A percentile compares a stretch with the other conserved stretches of the same genome.
Evolutionary conservation across 2,797 vertebrate genomes (phyloP).

Genomic region (Parambassis ranga): DNA sequence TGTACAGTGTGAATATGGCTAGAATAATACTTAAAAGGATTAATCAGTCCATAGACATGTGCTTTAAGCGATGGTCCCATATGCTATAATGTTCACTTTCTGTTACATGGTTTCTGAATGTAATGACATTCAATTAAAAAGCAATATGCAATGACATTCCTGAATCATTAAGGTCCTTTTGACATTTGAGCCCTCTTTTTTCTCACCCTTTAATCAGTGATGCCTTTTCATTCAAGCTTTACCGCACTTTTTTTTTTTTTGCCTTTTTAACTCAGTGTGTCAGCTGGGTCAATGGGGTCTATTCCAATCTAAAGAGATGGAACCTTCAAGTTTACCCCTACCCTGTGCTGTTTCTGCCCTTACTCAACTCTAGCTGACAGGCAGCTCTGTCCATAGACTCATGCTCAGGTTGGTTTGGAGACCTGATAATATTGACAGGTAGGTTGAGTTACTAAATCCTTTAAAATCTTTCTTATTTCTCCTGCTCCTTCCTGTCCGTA

Average conservation of each 20-base stretch:
- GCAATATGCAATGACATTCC: constrained; percentile 52
- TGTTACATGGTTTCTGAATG: constrained; percentile 49
- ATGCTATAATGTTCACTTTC: constrained; percentile 60
- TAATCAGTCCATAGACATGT: constrained; percentile 40
- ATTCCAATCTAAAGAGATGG: neutral
- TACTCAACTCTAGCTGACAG: constrained; percentile 26
- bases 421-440: constrained; percentile 53
- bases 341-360: constrained; percentile 16
- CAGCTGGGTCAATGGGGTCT: neutral
- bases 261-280: neutral
- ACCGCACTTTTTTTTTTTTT: neutral
- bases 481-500: constrained; percentile 24
- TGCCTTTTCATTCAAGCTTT: constrained; percentile 24
- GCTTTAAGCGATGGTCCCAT: constrained; percentile 54
- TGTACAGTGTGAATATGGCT: constrained; percentile 2
- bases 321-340: constrained; percentile 1
- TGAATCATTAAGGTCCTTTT: constrained; percentile 62
- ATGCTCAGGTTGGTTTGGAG: constrained; percentile 35
- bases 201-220: neutral
- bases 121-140: constrained; percentile 74
- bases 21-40: constrained; percentile 31
- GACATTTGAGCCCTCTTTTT: constrained; percentile 34
- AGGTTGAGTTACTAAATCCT: constrained; percentile 52
- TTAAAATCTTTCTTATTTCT: constrained; percentile 41
- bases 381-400: constrained; percentile 19